These are phyloP conservation scores for Bombyx mandarina DNA, from an alignment of 1,140 invertebrate species.

Conservation along the genomic window DNA sequence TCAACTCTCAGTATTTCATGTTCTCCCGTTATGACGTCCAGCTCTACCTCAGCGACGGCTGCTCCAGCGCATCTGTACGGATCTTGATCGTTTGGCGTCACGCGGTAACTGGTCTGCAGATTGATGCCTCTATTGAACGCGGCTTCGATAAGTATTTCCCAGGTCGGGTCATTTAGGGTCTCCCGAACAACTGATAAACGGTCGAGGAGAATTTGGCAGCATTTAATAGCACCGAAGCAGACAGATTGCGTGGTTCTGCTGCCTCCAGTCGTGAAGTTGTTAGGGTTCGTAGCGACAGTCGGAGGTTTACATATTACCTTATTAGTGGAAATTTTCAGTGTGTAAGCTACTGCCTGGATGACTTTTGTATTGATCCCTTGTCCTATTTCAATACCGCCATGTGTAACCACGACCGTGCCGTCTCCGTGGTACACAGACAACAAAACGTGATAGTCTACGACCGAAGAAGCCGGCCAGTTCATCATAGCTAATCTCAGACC, in stretches of 20 bases:
- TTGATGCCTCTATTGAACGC: constrained; percentile 73
- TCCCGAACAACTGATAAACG: constrained; percentile 75
- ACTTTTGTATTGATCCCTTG: constrained; percentile 86
- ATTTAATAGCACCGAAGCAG: constrained; percentile 74
- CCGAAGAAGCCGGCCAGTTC: constrained; percentile 14
- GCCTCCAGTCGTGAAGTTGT: constrained; percentile 75
- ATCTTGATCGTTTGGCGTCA: constrained; percentile 65
- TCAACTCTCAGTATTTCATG: constrained; percentile 78
- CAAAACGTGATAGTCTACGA: constrained; percentile 73
- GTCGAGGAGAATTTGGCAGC: constrained; percentile 75
- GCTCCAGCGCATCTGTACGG: constrained; percentile 75
- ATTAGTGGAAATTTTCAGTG: constrained; percentile 77
- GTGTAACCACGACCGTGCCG: constrained; percentile 81
- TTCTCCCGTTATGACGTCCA: constrained; percentile 87
- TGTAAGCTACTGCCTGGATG: constrained; percentile 81
- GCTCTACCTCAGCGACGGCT: constrained; percentile 77
- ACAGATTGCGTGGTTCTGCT: constrained; percentile 64
- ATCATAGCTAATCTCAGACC: constrained; percentile 69
- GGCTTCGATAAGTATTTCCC: constrained; percentile 73
- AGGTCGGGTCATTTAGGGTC: constrained; percentile 68
- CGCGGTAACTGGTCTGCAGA: constrained; percentile 76
- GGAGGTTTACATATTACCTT: constrained; percentile 78
- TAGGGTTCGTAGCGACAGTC: constrained; percentile 73
- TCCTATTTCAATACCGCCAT: constrained; percentile 88
- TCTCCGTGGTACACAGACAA: constrained; percentile 83